A percentile compares a stretch with the other conserved stretches of the same genome.
Evolutionary conservation across 2,888 invertebrate genomes (phyloP).

Genomic region (Aporophyla lueneburgensis): DNA sequence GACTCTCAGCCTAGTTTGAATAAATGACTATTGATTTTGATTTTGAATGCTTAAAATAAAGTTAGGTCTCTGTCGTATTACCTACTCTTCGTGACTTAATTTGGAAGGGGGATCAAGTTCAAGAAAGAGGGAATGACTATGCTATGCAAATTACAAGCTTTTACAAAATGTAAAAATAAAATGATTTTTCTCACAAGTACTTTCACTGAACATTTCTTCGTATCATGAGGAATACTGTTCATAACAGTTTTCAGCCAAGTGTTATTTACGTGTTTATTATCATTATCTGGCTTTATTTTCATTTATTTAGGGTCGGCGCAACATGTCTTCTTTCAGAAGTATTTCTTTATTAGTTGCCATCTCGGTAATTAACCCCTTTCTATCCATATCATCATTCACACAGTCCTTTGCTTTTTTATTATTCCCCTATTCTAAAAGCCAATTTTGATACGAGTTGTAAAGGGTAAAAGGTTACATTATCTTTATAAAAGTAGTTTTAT

Average conservation of each 20-base stretch:
- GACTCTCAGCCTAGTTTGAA: too few species aligned
- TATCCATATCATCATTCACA: background rate
- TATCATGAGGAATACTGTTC: background rate
- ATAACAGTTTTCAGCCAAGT: too few species aligned
- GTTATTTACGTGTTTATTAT: background rate
- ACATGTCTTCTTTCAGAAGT: background rate
- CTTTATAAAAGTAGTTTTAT: background rate
- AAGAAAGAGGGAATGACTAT: slow-evolving; percentile 16
- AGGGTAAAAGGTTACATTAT: background rate
- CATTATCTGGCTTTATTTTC: background rate
- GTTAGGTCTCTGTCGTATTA: slow-evolving; percentile 21
- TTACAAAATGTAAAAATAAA: too few species aligned
- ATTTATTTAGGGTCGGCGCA: background rate
- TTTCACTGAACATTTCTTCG: background rate
- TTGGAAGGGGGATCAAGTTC: slow-evolving; percentile 22
- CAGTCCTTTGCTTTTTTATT: too few species aligned
- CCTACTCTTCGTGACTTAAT: slow-evolving; percentile 10
- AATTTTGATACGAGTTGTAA: too few species aligned
- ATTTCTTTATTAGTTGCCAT: background rate
- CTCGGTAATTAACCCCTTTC: too few species aligned
- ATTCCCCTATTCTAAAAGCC: too few species aligned
- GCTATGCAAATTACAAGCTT: background rate
- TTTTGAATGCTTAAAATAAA: too few species aligned
- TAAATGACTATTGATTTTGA: too few species aligned
- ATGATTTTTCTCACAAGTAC: background rate